Evolutionary conservation across 2,888 invertebrate species (phyloP), one percentile per base, ranked within the genome.

Genomic region (Labia minor): DNA sequence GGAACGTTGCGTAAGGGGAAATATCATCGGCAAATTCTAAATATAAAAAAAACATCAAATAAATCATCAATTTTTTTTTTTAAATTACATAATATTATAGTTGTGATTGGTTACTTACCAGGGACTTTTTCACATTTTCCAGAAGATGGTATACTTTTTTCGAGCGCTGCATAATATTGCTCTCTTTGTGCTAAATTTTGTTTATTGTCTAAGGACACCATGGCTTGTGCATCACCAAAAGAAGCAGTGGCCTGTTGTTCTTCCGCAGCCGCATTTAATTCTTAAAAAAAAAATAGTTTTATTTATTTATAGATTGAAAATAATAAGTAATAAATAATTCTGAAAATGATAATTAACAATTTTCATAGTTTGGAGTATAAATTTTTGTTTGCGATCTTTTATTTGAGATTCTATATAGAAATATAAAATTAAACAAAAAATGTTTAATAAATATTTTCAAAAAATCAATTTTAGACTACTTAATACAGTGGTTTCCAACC

Each of bases 1-100:
- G 75, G 68, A 76, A 76, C 19, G 75, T 76, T 18, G 76, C 75
- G 70, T 76, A 76, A 14, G 76, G 76, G 64, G 75, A 74, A 61
- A 76, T 75, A 67, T 76, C 76, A 66, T 76, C 75, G 16, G 75
- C 73, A 70, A 72, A 74, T 71, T 75, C 75, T 75, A 70, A 61
- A 72, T 21, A 66, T 19, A 65, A 67, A 66, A 65, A 63, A 62
- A 21, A 33, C 19, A 61, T 67, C 63, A 20, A 64, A 33, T 21
- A 20, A 63, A 33, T 37, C 18, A 21, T 21, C 11, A n/a, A 18
- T 1, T 11, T 10, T 19, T 19, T 21, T 19, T 64, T 64, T 19
- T 64, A n/a, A n/a, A n/a, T n/a, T n/a, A n/a, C n/a, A n/a, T n/a
- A n/a, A n/a, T n/a, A n/a, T n/a, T n/a, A n/a, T n/a, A n/a, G n/a